Percentiles rank a stretch among this genome's conserved stretches.
phyloP scores from a whole-genome alignment of 2,113 vertebrate species.

The Calyptomena viridis region DNA sequence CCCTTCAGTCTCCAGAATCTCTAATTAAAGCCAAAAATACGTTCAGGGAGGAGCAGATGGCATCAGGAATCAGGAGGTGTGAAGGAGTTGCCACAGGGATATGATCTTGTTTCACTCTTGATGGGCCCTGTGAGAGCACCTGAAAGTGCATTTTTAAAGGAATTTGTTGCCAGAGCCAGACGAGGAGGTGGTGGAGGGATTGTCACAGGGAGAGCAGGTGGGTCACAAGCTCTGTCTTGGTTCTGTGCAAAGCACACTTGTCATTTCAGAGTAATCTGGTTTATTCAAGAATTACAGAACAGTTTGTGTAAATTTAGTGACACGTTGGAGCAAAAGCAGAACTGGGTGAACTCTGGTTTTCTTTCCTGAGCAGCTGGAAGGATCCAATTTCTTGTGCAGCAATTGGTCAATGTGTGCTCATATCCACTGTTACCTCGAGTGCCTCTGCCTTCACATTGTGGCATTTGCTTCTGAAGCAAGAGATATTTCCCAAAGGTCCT shows the following conservation, averaged over 20 bases:
- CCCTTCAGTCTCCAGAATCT: neutral
- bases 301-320: neutral
- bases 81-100: neutral
- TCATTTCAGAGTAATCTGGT: neutral
- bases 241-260: neutral
- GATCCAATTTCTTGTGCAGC: neutral
- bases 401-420: neutral
- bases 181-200: neutral
- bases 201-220: accelerated
- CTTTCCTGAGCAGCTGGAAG: neutral
- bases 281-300: neutral
- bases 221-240: neutral
- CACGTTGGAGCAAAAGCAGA: neutral
- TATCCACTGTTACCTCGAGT: neutral
- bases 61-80: neutral
- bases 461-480: neutral
- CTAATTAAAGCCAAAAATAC: neutral
- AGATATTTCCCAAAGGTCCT: neutral
- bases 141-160: neutral
- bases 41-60: neutral
- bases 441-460: neutral
- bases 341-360: neutral
- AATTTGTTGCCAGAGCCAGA: neutral
- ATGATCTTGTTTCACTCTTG: neutral
- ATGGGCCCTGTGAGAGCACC: neutral